These are phyloP conservation scores for Sebastes oblongus DNA, from an alignment of 2,797 vertebrate species.

Conservation along the genomic window DNA sequence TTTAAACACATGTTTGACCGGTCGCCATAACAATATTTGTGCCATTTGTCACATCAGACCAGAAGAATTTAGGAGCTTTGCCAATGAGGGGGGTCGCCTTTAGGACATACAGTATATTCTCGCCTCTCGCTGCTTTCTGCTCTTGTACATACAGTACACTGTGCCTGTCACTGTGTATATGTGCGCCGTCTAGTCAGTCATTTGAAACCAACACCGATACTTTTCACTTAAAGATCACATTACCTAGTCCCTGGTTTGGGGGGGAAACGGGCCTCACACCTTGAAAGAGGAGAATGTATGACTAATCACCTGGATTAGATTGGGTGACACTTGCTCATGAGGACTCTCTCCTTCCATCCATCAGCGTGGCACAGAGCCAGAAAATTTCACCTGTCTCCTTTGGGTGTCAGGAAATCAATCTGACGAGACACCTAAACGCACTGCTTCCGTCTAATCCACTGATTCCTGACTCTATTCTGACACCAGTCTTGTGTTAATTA, in stretches of 20 bases:
- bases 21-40: constrained; percentile 40
- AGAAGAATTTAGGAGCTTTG: constrained; percentile 29
- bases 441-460: not conserved
- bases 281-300: constrained; percentile 76
- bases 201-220: constrained; percentile 67
- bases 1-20: constrained; percentile 27
- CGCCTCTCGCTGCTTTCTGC: constrained; percentile 1
- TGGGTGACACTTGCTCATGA: constrained; percentile 69
- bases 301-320: constrained; percentile 79
- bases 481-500: not conserved
- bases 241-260: constrained; percentile 44
- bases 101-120: constrained; percentile 17
- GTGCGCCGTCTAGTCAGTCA: constrained; percentile 30
- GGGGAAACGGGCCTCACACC: constrained; percentile 61
- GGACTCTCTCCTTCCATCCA: constrained; percentile 58
- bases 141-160: not conserved
- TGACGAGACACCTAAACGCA: constrained; percentile 1
- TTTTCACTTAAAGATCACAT: constrained; percentile 58
- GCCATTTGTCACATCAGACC: constrained; percentile 17
- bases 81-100: constrained; percentile 13
- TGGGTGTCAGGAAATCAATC: constrained; percentile 18
- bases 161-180: not conserved
- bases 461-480: not conserved
- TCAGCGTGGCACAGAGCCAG: constrained; percentile 43
- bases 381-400: constrained; percentile 31